Evolutionary conservation across 2,113 vertebrate genomes (phyloP).

Genomic region (Fulica atra): DNA sequence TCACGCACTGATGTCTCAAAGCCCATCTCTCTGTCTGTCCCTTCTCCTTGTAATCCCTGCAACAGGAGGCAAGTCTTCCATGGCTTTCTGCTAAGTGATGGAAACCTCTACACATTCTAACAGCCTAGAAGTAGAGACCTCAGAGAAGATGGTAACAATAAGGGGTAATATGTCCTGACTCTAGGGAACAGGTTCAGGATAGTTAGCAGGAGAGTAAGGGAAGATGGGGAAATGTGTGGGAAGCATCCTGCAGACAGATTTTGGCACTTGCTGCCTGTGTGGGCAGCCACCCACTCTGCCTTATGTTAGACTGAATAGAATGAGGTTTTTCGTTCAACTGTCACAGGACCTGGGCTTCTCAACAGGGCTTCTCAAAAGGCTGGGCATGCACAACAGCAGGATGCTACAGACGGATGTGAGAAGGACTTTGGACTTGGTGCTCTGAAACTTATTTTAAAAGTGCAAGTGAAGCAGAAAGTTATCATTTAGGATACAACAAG

Average conservation of each 20-base stretch:
- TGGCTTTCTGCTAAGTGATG: background rate
- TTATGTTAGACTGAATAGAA: conserved; percentile 17
- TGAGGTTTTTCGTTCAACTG: background rate
- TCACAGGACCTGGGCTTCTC: background rate
- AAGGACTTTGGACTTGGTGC: background rate
- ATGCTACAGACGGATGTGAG: background rate
- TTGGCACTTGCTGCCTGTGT: background rate
- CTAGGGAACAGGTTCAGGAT: background rate
- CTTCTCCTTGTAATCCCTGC: background rate
- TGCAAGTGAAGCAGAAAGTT: background rate
- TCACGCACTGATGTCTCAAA: background rate
- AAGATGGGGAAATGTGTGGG: background rate
- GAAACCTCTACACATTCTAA: background rate
- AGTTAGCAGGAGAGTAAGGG: background rate
- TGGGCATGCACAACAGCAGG: background rate
- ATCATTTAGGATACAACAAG: background rate
- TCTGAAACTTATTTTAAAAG: background rate
- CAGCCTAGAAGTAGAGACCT: background rate
- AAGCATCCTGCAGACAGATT: background rate
- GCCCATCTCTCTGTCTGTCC: background rate
- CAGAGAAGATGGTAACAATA: background rate
- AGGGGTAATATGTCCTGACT: background rate
- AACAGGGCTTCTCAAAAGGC: background rate
- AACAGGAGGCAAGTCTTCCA: background rate
- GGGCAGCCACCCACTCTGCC: conserved; percentile 6